Evolutionary conservation across 2,797 vertebrate genomes (phyloP).

Genomic region (Channallabes apus): DNA sequence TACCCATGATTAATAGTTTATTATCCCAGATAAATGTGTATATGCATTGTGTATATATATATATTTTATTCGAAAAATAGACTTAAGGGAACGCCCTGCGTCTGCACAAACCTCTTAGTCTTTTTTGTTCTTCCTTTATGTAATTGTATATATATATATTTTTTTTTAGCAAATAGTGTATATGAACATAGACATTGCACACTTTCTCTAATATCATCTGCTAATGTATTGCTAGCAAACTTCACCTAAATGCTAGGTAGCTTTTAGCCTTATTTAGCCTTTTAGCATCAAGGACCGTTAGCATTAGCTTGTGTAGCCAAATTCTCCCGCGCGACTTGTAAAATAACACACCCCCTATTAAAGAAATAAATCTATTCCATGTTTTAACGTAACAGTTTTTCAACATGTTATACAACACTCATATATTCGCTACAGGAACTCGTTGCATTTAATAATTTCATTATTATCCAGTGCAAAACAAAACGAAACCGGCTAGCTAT

Average conservation of each 20-base stretch:
- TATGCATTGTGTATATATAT: too few species aligned
- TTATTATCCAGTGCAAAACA: not conserved
- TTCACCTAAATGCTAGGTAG: slow-evolving; percentile 16
- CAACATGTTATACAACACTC: not conserved
- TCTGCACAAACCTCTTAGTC: not conserved
- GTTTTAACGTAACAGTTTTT: not conserved
- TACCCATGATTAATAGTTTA: not conserved
- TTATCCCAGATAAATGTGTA: not conserved
- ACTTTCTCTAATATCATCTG: not conserved
- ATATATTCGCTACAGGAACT: not conserved
- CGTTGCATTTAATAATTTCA: not conserved
- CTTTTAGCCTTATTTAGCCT: not conserved
- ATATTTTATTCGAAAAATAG: not conserved
- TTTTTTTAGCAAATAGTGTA: not conserved
- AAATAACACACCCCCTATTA: not conserved
- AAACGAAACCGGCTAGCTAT: slow-evolving; percentile 24
- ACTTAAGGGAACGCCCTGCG: slow-evolving; percentile 16
- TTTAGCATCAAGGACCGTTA: slow-evolving; percentile 41
- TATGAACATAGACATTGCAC: too few species aligned
- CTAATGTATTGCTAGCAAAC: slow-evolving; percentile 36
- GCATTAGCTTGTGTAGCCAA: slow-evolving; percentile 16
- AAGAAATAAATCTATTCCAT: not conserved
- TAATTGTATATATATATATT: not conserved
- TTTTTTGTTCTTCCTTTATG: too few species aligned
- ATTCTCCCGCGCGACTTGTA: slow-evolving; percentile 57